Evolutionary conservation across 2,888 invertebrate species (phyloP).

Genomic region (Athalia circularis): DNA sequence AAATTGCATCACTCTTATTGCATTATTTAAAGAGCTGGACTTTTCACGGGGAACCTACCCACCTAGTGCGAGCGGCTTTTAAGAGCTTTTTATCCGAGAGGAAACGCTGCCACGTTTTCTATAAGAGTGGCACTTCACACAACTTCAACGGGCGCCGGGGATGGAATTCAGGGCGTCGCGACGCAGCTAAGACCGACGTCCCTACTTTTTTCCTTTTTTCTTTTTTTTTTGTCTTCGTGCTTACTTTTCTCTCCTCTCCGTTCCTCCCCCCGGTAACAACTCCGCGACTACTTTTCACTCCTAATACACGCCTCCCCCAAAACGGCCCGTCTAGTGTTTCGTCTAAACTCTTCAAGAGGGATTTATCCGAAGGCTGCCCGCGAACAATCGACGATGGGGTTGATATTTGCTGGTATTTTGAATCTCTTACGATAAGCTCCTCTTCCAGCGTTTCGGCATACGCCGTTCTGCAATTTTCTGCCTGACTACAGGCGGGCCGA

Average conservation of each 20-base stretch:
- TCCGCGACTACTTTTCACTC: not conserved
- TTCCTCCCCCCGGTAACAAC: too few relatives aligned
- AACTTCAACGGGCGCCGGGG: slow-evolving; percentile 3
- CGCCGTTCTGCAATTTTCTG: too few relatives aligned
- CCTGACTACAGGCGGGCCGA: too few relatives aligned
- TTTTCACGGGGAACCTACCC: slow-evolving; percentile 54
- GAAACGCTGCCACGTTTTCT: slow-evolving; percentile 19
- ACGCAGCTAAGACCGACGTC: not conserved
- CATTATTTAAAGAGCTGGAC: slow-evolving; percentile 72
- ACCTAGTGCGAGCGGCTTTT: not conserved
- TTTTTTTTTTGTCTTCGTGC: too few relatives aligned
- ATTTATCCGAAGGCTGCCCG: slow-evolving; percentile 5
- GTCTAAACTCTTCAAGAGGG: slow-evolving; percentile 33
- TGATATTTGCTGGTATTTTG: not conserved
- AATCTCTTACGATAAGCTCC: not conserved
- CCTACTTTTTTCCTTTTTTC: too few relatives aligned
- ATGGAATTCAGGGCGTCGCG: slow-evolving; percentile 27
- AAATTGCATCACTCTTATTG: slow-evolving; percentile 72
- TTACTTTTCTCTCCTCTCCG: too few relatives aligned
- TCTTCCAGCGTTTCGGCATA: not conserved
- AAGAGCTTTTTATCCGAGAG: slow-evolving; percentile 43
- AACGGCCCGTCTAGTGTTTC: slow-evolving; percentile 31
- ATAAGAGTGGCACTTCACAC: slow-evolving; percentile 38
- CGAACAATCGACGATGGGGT: slow-evolving; percentile 14
- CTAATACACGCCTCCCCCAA: not conserved